Base-by-base conservation (phyloP, 2,797 vertebrate species). In the Amniataba percoides region DNA sequence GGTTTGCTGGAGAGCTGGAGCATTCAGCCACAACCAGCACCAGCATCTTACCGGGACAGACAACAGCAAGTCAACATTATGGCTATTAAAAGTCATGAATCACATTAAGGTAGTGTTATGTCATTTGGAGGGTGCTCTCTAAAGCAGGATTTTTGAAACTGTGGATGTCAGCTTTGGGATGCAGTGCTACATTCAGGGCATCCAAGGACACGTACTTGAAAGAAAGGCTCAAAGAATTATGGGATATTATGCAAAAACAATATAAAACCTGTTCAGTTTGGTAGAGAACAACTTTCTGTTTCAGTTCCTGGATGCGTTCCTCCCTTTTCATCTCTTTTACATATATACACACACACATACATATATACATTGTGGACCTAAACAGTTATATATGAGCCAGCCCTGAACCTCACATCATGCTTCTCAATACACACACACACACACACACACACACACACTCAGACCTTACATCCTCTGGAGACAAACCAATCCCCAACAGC, bases 401-500 rank as follows among this genome's bases (percentile, higher is more conserved):
- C 63, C 31, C 16, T 7, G 1, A 55, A 76, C 42, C 61, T 36
- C 53, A 77, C n/a, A 78, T 83, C 71, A 57, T 58, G 52, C 58
- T 40, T 21, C 48, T 60, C 23, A 15, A n/a, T 13, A 52, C 42
- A 51, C 49, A 60, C 46, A 36, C 25, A 73, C 74, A 51, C 31
- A 57, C 65, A 27, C 69, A 62, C 70, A 72, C 67, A 72, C 77
- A 63, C 63, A 77, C 76, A 68, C 72, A 58, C 59, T 68, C 1
- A 49, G 31, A 55, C 60, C 40, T 65, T 75, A 64, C 85, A 77
- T 74, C 82, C 78, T 88, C 71, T 79, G 87, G 83, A 89, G 84
- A 87, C 88, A 85, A 87, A 90, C 92, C 92, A 92, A 93, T 93
- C 90, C 87, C 81, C 80, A 87, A 77, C 86, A 88, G 92, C 92